Evolutionary conservation across 53 echinoderm and acorn worm species (phyloP), one percentile per base, ranked within the genome.

Genomic region (Luidia sarsii): DNA sequence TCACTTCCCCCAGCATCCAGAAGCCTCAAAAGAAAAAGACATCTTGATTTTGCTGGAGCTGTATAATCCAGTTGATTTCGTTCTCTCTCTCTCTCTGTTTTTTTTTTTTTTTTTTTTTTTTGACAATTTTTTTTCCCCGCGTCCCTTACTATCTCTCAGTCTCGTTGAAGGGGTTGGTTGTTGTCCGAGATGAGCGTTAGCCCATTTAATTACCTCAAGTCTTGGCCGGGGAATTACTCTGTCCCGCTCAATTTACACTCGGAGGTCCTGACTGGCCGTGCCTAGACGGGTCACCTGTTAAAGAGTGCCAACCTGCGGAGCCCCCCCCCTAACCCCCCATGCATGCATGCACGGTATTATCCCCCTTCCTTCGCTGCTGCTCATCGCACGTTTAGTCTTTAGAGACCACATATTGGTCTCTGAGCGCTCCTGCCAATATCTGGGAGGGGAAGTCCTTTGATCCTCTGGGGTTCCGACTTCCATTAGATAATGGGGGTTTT

Each of bases 141-240:
- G 7, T 18, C 33, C n/a, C 11, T 33, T 25, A 33, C n/a, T 57
- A 36, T 38, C 53, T 70, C n/a, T n/a, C n/a, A n/a, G n/a, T n/a
- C n/a, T n/a, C n/a, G n/a, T n/a, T n/a, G n/a, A n/a, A n/a, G n/a
- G n/a, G n/a, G n/a, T n/a, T n/a, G n/a, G n/a, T n/a, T n/a, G n/a
- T n/a, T 74, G 39, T 24, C 32, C 57, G 74, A 39, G 74, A 77
- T 61, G 77, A 31, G 48, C 62, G 18, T 55, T 36, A 77, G 61
- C 61, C 61, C 31, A 18, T 77, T 77, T 77, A 77, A 77, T 77
- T 77, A 77, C 77, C 77, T 37, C n/a, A 18, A 45, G 77, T 77
- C 77, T 77, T 77, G 30, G 60, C 46, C 27, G 21, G 77, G n/a
- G 77, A 61, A 77, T 77, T 77, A 77, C 46, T 41, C 60, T 77